Evolutionary conservation across 2,113 vertebrate genomes (phyloP).

Genomic region (Tyto alba): DNA sequence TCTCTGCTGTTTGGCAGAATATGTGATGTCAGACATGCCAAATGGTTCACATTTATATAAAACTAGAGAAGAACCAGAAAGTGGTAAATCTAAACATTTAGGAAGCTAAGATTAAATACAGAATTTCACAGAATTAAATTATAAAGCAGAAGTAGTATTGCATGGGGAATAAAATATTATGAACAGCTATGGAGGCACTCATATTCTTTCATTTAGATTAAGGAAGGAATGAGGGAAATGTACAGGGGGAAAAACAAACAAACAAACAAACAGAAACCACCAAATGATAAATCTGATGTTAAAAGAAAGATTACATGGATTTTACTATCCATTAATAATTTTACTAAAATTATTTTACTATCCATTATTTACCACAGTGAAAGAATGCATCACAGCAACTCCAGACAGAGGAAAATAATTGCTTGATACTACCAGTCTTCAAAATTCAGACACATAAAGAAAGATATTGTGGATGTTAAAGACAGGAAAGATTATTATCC

Average conservation of each 20-base stretch:
- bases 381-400: neutral
- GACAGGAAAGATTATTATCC: neutral
- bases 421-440: neutral
- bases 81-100: neutral
- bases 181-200: neutral
- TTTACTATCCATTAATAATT: neutral
- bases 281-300: neutral
- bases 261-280: too few species aligned
- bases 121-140: neutral
- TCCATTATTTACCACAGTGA: neutral
- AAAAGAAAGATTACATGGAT: neutral
- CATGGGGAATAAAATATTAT: neutral
- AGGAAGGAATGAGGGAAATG: neutral
- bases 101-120: neutral
- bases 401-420: neutral
- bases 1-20: slow-evolving; percentile 8
- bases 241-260: too few species aligned
- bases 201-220: neutral
- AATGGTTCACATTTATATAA: neutral
- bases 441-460: neutral
- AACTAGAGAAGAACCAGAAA: neutral
- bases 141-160: neutral
- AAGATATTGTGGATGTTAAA: neutral
- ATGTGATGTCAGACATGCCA: neutral
- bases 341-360: too few species aligned